These are phyloP conservation scores for Euclidia mi DNA, from an alignment of 2,888 invertebrate species.

Conservation along the genomic window DNA sequence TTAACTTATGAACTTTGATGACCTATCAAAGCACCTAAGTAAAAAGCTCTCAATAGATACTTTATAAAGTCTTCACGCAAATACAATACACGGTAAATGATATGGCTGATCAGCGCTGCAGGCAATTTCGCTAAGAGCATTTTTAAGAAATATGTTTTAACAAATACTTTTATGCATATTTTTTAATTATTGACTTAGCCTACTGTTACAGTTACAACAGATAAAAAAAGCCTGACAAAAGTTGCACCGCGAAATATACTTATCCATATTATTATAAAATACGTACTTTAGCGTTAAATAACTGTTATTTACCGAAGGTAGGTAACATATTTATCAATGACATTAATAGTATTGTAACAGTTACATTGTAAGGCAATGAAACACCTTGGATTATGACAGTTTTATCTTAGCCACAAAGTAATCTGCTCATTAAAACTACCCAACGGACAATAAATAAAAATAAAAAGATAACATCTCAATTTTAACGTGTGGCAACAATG, in stretches of 20 bases:
- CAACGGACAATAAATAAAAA: constrained; percentile 54
- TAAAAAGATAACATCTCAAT: constrained; percentile 63
- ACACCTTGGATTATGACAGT: constrained; percentile 57
- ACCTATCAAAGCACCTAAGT: no score
- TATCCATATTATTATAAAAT: no score
- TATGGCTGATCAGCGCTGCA: no score
- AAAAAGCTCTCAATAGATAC: no score
- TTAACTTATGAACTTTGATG: no score
- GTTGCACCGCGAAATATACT: not conserved
- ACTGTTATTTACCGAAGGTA: constrained; percentile 35
- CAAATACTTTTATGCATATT: no score
- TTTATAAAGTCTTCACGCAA: no score
- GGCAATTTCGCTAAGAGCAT: no score
- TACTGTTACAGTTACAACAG: constrained; percentile 1
- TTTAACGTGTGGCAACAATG: constrained; percentile 55
- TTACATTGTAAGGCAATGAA: constrained; percentile 44
- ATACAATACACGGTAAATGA: no score
- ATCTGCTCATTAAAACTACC: constrained; percentile 56
- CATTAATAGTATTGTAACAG: constrained; percentile 52
- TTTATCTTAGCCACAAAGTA: constrained; percentile 51
- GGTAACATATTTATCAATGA: constrained; percentile 50
- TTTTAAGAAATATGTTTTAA: no score
- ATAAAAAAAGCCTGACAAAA: constrained; percentile 31
- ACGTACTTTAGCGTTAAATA: constrained; percentile 37
- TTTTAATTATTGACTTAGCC: not conserved